phyloP scores from a whole-genome alignment of 2,888 invertebrate species.

The Lycia hirtaria region DNA sequence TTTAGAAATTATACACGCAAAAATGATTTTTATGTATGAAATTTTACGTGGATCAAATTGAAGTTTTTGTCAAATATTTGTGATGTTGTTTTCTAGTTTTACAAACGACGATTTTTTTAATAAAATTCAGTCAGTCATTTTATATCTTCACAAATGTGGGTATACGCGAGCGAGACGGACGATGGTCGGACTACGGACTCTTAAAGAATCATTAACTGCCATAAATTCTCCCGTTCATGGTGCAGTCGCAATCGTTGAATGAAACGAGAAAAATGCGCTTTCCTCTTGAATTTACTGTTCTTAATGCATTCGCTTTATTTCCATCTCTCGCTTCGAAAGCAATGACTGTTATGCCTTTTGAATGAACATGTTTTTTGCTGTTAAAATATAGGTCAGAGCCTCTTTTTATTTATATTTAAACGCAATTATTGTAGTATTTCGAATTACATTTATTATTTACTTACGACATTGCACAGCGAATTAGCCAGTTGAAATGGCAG shows the following conservation, averaged over 20 bases:
- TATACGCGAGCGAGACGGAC: too few species aligned
- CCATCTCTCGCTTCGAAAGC: constrained; percentile 40
- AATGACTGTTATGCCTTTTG: constrained; percentile 44
- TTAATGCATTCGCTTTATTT: constrained; percentile 57
- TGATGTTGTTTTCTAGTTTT: too few species aligned
- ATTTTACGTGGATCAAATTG: too few species aligned
- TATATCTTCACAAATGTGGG: too few species aligned
- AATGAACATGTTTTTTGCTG: constrained; percentile 43
- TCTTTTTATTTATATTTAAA: constrained; percentile 37
- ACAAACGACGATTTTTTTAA: too few species aligned
- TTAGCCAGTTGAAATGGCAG: too few species aligned
- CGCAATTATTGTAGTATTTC: constrained; percentile 41
- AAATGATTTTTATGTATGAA: too few species aligned
- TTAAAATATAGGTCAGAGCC: constrained; percentile 52
- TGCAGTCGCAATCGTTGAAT: constrained; percentile 5
- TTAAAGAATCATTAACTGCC: too few species aligned
- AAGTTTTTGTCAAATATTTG: too few species aligned
- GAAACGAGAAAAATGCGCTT: constrained; percentile 50
- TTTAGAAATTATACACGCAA: too few species aligned
- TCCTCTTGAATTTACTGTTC: constrained; percentile 57
- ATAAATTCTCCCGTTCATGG: neutral
- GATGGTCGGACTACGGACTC: too few species aligned
- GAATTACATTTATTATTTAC: constrained; percentile 46
- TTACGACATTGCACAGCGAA: neutral
- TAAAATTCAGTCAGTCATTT: too few species aligned